Evolutionary conservation across 2,113 vertebrate species (phyloP), one percentile per base, ranked within the genome.

Genomic region (Hirundichthys speculiger): DNA sequence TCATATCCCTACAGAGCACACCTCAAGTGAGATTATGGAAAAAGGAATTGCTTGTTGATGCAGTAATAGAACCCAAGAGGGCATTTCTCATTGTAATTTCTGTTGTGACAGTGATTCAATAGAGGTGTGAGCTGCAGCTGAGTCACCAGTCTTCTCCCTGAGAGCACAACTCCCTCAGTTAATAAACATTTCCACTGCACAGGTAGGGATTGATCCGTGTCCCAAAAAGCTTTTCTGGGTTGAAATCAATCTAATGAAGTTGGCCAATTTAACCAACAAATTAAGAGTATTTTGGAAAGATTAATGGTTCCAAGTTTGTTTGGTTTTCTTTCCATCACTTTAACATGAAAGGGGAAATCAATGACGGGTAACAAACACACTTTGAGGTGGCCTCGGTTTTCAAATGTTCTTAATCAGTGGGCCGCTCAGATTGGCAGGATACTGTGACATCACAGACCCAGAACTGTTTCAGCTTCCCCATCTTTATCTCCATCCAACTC

Each of bases 41-140:
- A 46, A 19, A 15, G 11, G 11, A 62, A 39, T 16, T 14, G 50
- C 39, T 60, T 61, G 41, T 45, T 52, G 59, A 69, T 69, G 64
- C 50, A 48, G 34, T 65, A 11, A 58, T 12, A 24, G 5, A 0
- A 39, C 24, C 59, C 19, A 1, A 0, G 59, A 56, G 30, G 58
- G 19, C 0, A 12, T 22, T 50, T 49, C 46, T 64, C 68, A 48
- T 25, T 50, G 60, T 51, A 19, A 52, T 19, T 48, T 13, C 56
- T 20, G 41, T 59, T 13, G 25, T 50, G 59, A 50, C 34, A 18
- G 16, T 13, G 55, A 62, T 38, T 67, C 39, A 0, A 13, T 2
- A 22, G 22, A 64, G 0, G 24, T 39, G 55, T n/a, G 20, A 72
- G 43, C 59, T 25, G 16, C 52, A 58, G 63, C 53, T 66, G 63